Evolutionary conservation across 2,888 invertebrate genomes (phyloP), one percentile per base, ranked within the genome.

Genomic region (Polyploca ridens): DNA sequence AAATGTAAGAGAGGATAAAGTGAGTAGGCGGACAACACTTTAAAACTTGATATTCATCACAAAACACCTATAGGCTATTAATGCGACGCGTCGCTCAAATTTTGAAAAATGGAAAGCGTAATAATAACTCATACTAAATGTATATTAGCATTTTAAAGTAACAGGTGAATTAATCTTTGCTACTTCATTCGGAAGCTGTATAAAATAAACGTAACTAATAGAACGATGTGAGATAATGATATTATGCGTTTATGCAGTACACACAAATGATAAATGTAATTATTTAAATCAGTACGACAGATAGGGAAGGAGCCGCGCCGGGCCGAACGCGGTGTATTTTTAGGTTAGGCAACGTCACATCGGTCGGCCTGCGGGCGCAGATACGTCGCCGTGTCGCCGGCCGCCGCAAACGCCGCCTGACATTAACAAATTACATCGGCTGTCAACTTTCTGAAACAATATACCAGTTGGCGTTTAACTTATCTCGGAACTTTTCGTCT

Each of bases 381-480:
- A 80, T 82, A 83, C 80, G 80, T 74, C 77, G 80, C 77, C 68
- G 69, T 77, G 74, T 75, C 75, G 78, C 79, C 78, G 74, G 69
- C 73, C 73, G 78, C 72, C 70, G 75, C 79, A 76, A 81, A 81
- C 83, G 77, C 79, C 80, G 80, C 68, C 76, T 90, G 93, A 93
- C 93, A 83, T 88, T 92, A 90, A 93, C 93, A 93, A 93, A 93
- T 93, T 91, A 93, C 91, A 89, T 87, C 81, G 89, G 80, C 90
- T 89, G 92, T 91, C 90, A 89, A 86, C 89, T 89, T 88, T 90
- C 85, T 90, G 91, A 93, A 93, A 93, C 93, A 93, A 93, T 93
- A 92, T 91, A 92, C 90, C 88, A 88, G 89, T 90, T 89, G 90
- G 88, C 90, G 93, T 93, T 93, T 93, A 92, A 90, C 86, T 92